Conservation (phyloP, 2,888 invertebrate genomes). For the Zygaena filipendulae region DNA sequence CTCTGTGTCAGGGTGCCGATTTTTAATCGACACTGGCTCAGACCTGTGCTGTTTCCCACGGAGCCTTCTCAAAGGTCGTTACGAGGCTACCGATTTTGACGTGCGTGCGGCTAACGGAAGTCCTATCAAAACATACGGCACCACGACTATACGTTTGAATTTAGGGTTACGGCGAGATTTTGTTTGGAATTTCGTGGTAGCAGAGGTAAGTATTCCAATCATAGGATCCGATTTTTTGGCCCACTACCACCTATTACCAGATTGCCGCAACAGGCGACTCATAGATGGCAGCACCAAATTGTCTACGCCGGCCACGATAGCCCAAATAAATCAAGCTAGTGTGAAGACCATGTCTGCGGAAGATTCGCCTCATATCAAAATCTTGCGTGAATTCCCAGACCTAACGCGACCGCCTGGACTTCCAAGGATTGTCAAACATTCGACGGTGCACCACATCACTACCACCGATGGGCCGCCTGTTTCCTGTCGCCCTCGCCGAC, state of each 20-base stretch:
- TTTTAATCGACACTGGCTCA: slow-evolving; percentile 14
- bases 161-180: slow-evolving; percentile 16
- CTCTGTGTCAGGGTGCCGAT: slow-evolving; percentile 1
- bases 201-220: slow-evolving; percentile 15
- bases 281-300: slow-evolving; percentile 11
- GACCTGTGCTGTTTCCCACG: slow-evolving; percentile 11
- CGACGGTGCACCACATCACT: slow-evolving; percentile 10
- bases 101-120: slow-evolving; percentile 15
- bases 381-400: slow-evolving; percentile 7
- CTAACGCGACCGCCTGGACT: slow-evolving; percentile 4
- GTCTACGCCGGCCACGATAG: neutral
- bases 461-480: slow-evolving; percentile 13
- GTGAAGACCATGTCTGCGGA: too few relatives aligned
- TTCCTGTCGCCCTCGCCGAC: slow-evolving; percentile 10
- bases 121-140: slow-evolving; percentile 13
- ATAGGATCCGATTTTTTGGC: slow-evolving; percentile 10
- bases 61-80: slow-evolving; percentile 1
- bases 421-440: slow-evolving; percentile 7
- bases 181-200: slow-evolving; percentile 16
- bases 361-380: slow-evolving; percentile 1
- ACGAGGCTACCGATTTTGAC: slow-evolving; percentile 1
- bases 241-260: slow-evolving; percentile 9
- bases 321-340: neutral
- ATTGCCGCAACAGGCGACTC: slow-evolving; percentile 9
- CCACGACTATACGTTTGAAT: slow-evolving; percentile 7